phyloP scores from a whole-genome alignment of 2,888 invertebrate species.

The Lydus trimaculatus region DNA sequence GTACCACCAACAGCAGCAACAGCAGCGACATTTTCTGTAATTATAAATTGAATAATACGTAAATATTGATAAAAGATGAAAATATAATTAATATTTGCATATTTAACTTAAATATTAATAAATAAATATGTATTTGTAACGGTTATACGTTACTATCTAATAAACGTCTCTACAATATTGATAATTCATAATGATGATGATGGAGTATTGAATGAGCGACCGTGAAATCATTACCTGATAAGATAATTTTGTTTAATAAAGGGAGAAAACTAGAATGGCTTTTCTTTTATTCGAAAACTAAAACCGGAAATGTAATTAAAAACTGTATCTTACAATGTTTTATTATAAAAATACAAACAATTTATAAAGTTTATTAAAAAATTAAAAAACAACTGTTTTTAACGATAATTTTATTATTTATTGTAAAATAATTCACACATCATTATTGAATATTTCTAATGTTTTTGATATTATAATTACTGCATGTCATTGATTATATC shows the following conservation, averaged over 20 bases:
- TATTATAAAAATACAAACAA: background rate
- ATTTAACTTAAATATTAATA: slow-evolving; percentile 6
- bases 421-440: background rate
- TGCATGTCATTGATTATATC: background rate
- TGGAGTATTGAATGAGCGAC: background rate
- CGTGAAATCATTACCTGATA: background rate
- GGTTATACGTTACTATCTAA: background rate
- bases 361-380: background rate
- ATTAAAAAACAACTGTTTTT: background rate
- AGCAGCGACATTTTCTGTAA: slow-evolving; percentile 20
- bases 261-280: background rate
- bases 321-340: background rate
- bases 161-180: background rate
- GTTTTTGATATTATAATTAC: background rate
- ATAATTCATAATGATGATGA: background rate
- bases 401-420: no score
- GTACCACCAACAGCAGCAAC: background rate
- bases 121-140: background rate
- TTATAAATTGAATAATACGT: slow-evolving; percentile 10
- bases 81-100: slow-evolving; percentile 15
- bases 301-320: background rate
- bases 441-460: background rate
- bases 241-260: background rate
- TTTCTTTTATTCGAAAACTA: background rate
- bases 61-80: slow-evolving; percentile 15